A percentile compares a stretch with the other conserved stretches of the same genome.
Conservation (phyloP, 2,888 invertebrate genomes). For the Allolobophora icterica region DNA sequence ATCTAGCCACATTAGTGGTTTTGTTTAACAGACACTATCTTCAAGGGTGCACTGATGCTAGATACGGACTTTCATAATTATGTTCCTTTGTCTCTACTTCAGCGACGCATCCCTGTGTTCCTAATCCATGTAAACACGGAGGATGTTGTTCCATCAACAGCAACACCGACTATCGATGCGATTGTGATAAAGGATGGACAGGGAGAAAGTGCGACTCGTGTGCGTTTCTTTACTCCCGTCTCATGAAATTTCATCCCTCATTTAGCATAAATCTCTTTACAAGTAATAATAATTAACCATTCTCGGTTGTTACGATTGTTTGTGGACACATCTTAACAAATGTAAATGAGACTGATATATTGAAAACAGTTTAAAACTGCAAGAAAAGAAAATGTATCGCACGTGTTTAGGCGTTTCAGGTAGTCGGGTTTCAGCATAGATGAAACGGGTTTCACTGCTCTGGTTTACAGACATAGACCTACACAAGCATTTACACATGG, state of each 20-base stretch:
- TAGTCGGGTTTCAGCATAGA: too few relatives aligned
- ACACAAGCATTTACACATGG: too few relatives aligned
- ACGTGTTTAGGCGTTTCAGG: too few relatives aligned
- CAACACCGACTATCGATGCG: not conserved
- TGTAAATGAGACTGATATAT: too few relatives aligned
- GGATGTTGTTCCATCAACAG: not conserved
- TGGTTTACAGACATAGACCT: too few relatives aligned
- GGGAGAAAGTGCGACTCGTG: not conserved
- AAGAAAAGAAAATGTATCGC: too few relatives aligned
- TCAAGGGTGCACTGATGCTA: not conserved
- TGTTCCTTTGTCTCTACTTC: not conserved
- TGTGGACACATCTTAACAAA: too few relatives aligned
- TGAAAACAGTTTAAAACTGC: too few relatives aligned
- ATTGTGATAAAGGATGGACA: not conserved
- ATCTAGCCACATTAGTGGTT: too few relatives aligned
- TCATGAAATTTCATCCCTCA: not conserved
- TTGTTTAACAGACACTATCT: too few relatives aligned
- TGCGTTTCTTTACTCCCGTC: not conserved
- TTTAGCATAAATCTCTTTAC: not conserved
- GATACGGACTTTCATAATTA: not conserved
- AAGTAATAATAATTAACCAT: not conserved
- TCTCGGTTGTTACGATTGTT: too few relatives aligned
- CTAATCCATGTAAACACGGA: not conserved
- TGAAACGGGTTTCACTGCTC: too few relatives aligned
- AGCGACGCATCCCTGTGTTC: not conserved